phyloP scores from a whole-genome alignment of 2,113 vertebrate genomes.

The Rutilus rutilus region DNA sequence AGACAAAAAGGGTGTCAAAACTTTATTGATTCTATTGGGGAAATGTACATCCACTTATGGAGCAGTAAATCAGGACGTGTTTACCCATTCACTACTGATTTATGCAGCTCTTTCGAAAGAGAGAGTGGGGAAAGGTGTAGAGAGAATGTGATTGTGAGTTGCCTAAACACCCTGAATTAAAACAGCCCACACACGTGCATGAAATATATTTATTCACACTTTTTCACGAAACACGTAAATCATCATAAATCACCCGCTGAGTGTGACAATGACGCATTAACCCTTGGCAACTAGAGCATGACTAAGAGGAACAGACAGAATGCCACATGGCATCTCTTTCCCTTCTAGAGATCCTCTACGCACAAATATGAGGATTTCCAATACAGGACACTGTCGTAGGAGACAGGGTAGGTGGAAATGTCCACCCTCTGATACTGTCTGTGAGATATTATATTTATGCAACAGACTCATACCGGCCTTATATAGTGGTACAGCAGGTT shows the following conservation, averaged over 20 bases:
- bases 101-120: slow-evolving; percentile 65
- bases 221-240: neutral
- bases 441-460: neutral
- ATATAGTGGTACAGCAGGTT: neutral
- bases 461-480: neutral
- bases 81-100: slow-evolving; percentile 63
- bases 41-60: neutral
- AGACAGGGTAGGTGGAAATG: neutral
- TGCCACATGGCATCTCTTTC: slow-evolving; percentile 13
- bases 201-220: neutral
- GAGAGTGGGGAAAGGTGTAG: too few relatives aligned
- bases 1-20: neutral
- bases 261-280: slow-evolving; percentile 18
- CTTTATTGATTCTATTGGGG: neutral
- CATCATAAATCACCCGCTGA: neutral
- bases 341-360: slow-evolving; percentile 1
- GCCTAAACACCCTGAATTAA: slow-evolving; percentile 6
- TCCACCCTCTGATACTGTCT: neutral
- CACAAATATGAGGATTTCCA: neutral
- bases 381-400: neutral
- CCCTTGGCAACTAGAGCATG: slow-evolving; percentile 37
- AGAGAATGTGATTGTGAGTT: neutral
- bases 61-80: slow-evolving; percentile 53
- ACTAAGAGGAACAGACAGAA: slow-evolving; percentile 17
- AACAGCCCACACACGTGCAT: neutral